Conservation (phyloP, 1,140 invertebrate genomes). For the Teleopsis dalmanni region DNA sequence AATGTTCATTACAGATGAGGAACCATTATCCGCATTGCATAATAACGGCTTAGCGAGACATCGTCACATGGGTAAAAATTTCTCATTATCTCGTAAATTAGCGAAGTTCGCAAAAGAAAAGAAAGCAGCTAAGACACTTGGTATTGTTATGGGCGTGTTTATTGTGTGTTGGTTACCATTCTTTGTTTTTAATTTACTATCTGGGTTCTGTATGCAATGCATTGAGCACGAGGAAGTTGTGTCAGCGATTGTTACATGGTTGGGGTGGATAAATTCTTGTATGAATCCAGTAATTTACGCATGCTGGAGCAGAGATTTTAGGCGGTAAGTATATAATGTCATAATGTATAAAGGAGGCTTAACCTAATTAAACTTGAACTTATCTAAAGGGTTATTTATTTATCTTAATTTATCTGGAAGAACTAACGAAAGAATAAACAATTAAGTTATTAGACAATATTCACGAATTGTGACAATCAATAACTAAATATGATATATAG, state of each 20-base stretch:
- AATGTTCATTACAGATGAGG: conserved; percentile 63
- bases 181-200: conserved; percentile 91
- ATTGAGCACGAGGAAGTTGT: conserved; percentile 83
- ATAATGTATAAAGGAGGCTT: background rate
- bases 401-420: too few relatives aligned
- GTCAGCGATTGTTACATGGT: conserved; percentile 91
- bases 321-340: conserved; percentile 59
- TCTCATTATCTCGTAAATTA: conserved; percentile 79
- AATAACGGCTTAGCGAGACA: conserved; percentile 62
- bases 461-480: too few relatives aligned
- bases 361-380: too few relatives aligned
- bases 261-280: conserved; percentile 97
- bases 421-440: too few relatives aligned
- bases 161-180: conserved; percentile 97
- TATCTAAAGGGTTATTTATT: too few relatives aligned
- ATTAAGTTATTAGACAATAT: too few relatives aligned
- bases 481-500: too few relatives aligned
- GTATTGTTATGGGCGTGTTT: conserved; percentile 97
- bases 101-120: conserved; percentile 92
- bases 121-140: conserved; percentile 90
- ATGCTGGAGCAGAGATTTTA: conserved; percentile 91
- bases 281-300: conserved; percentile 98
- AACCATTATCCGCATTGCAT: conserved; percentile 63
- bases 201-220: conserved; percentile 81
- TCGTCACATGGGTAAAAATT: conserved; percentile 62